phyloP scores from a whole-genome alignment of 1,140 invertebrate genomes.

The Laupala kohalensis region DNA sequence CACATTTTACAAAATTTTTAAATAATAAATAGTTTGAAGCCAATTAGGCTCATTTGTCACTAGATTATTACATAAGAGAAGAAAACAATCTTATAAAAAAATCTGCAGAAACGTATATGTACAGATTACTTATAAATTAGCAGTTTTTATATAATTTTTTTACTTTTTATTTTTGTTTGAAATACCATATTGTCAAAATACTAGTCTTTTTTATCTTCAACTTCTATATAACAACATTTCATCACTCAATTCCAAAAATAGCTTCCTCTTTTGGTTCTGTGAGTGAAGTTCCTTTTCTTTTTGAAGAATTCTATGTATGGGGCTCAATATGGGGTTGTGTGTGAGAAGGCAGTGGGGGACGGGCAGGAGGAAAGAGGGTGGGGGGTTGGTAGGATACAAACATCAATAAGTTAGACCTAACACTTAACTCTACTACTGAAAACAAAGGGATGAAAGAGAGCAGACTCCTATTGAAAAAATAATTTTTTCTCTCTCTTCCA shows the following conservation, averaged over 20 bases:
- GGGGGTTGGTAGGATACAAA: neutral
- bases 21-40: slow-evolving; percentile 7
- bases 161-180: slow-evolving; percentile 1
- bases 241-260: slow-evolving; percentile 8
- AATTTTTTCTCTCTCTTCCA: neutral
- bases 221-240: slow-evolving; percentile 1
- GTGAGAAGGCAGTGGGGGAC: neutral
- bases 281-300: neutral
- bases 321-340: too few relatives aligned
- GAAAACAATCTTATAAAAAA: neutral
- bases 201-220: slow-evolving; percentile 2
- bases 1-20: slow-evolving; percentile 1
- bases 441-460: neutral
- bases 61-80: neutral
- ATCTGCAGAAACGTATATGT: slow-evolving; percentile 5
- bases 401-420: neutral
- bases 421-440: neutral
- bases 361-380: neutral
- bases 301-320: neutral
- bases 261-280: slow-evolving; percentile 5
- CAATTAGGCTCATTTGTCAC: neutral
- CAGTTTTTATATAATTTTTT: neutral
- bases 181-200: slow-evolving; percentile 9
- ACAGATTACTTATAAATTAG: slow-evolving; percentile 2
- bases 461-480: neutral